Base-by-base conservation (phyloP, 2,113 vertebrate species). In the Tonatia bakeri region DNA sequence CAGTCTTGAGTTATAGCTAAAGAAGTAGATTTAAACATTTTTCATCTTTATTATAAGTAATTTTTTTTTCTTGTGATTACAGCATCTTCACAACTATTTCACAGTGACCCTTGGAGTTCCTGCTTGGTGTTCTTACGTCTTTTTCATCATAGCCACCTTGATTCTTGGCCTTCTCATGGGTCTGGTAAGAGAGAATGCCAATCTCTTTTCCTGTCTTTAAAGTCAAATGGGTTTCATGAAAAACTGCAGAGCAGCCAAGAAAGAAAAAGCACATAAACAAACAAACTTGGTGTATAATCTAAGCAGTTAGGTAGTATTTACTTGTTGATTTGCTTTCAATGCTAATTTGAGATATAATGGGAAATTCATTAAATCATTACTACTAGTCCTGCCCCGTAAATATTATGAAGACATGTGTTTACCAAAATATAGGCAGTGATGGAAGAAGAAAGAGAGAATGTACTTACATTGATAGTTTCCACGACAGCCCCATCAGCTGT, bases 21-120 rank as follows among this genome's bases (percentile, higher is more conserved):
- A 72, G n/a, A 80, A 90, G 28, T 33, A 45, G 88, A 10, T 61
- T 90, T 20, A 79, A 24, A 65, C 14, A 56, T 88, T 75, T 90
- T 82, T 89, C n/a, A 17, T 87, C 11, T 17, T 91, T 13, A 85
- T 89, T 47, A n/a, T 33, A 70, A 33, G 69, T 95, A 77, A 94
- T 92, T 72, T 65, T 85, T 85, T 95, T 95, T 45, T 87, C 82
- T 95, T 94, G 91, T 2, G 1, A 95, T 97, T 98, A 1, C 95
- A 99, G 99, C 99, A 99, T 98, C 98, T 99, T 93, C 99, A 99
- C 96, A 98, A 93, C 95, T 99, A 99, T 98, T 98, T 99, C 97
- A 99, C 98, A 43, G 98, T 97, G 92, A 99, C 98, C 54, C 98
- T 99, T 89, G 99, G 99, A 94, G 93, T 99, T 97, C 99, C 98